Evolutionary conservation across 2,113 vertebrate genomes (phyloP).

Genomic region (Muntiacus muntjak): DNA sequence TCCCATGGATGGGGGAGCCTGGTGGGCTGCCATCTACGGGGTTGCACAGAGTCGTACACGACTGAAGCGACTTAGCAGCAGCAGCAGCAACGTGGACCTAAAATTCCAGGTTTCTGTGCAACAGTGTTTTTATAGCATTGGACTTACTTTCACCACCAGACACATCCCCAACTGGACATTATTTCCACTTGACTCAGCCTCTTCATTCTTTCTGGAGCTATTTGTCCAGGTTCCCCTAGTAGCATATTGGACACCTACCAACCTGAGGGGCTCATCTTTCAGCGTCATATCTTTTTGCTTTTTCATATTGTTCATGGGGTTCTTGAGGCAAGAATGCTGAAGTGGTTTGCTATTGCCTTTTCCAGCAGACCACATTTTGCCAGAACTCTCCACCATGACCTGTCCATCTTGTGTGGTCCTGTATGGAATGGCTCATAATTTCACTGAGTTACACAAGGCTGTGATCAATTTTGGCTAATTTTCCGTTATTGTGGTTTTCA

Average conservation of each 20-base stretch:
- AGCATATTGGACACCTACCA: background rate
- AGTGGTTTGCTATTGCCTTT: background rate
- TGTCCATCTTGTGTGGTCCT: background rate
- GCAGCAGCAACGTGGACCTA: background rate
- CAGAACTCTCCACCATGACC: background rate
- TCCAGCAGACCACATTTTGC: accelerated
- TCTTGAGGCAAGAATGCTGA: background rate
- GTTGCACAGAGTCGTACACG: background rate
- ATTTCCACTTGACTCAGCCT: background rate
- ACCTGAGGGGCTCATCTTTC: background rate
- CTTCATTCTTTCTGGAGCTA: background rate
- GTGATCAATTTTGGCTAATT: background rate
- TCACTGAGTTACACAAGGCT: background rate
- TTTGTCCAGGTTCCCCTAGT: background rate
- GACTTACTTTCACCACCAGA: background rate
- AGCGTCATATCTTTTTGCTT: background rate
- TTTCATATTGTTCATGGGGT: background rate
- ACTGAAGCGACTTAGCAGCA: background rate
- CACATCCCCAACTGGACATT: background rate
- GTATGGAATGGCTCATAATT: background rate
- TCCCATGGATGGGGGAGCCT: background rate
- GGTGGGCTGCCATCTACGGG: background rate
- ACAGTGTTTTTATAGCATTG: background rate
- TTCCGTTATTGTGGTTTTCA: background rate
- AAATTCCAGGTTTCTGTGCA: background rate